phyloP scores from a whole-genome alignment of 2,113 vertebrate species.

The Fulmarus glacialis region DNA sequence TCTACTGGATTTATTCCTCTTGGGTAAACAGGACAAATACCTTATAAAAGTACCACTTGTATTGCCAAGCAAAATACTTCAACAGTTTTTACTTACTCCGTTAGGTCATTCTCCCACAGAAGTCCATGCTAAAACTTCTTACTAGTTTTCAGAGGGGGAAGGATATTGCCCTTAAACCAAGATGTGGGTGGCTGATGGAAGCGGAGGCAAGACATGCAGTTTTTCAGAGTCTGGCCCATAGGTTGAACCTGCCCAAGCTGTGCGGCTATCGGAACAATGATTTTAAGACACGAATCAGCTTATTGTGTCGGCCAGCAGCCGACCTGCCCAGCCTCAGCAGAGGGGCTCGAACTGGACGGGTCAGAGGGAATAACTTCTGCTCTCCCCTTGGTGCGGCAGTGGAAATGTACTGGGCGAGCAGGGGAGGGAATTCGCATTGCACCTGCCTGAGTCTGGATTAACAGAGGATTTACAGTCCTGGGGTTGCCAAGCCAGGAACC shows the following conservation, averaged over 20 bases:
- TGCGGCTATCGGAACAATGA: not conserved
- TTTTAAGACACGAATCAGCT: not conserved
- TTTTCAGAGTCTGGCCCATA: not conserved
- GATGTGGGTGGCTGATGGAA: not conserved
- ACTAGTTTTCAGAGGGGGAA: not conserved
- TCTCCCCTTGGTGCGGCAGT: not conserved
- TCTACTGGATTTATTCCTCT: constrained; percentile 4
- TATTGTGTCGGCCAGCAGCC: not conserved
- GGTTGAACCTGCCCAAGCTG: not conserved
- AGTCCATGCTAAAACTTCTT: not conserved
- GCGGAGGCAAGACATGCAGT: rapidly evolving
- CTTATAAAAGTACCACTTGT: not conserved
- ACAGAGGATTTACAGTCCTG: not conserved
- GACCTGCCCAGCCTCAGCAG: not conserved
- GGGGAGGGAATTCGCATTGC: not conserved
- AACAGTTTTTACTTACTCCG: not conserved
- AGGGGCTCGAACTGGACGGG: rapidly evolving
- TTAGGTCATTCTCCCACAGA: not conserved
- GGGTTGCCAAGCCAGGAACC: constrained; percentile 4
- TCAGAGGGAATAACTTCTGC: not conserved
- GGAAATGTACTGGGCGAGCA: not conserved
- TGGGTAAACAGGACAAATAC: not conserved
- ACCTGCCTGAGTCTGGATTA: not conserved
- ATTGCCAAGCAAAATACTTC: not conserved
- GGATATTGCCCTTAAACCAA: not conserved